Conservation (phyloP, 2,888 invertebrate species). For the Uloborus plumipes region DNA sequence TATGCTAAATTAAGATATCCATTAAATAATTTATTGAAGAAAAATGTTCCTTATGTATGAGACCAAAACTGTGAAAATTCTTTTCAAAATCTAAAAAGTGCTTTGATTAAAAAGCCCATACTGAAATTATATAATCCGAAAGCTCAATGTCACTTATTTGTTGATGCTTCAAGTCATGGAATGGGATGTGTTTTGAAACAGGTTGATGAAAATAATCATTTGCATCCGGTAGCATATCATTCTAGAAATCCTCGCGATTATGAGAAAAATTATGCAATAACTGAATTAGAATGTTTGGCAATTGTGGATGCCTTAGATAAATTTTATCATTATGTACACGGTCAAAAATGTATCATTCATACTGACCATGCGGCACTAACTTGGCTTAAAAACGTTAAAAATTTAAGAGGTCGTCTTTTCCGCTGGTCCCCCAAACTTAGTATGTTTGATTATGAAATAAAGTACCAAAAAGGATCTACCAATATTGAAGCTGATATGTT, state of each 20-base stretch:
- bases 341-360: neutral
- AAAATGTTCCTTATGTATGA: constrained; percentile 2
- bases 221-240: constrained; percentile 8
- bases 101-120: neutral
- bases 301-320: constrained; percentile 1
- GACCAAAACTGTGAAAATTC: neutral
- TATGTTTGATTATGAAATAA: neutral
- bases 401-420: constrained; percentile 9
- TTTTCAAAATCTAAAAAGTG: neutral
- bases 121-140: neutral
- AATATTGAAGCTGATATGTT: constrained; percentile 8
- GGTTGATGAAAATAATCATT: neutral
- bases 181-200: neutral
- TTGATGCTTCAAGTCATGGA: neutral
- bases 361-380: constrained; percentile 5
- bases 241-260: neutral
- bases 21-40: constrained; percentile 2
- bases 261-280: neutral
- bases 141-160: neutral
- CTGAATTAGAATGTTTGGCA: constrained; percentile 5
- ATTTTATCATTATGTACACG: neutral
- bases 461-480: neutral
- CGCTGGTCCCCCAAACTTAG: neutral
- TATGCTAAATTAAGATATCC: neutral
- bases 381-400: constrained; percentile 4